Conservation (phyloP, 1,140 invertebrate species). For the Goniozus legneri region DNA sequence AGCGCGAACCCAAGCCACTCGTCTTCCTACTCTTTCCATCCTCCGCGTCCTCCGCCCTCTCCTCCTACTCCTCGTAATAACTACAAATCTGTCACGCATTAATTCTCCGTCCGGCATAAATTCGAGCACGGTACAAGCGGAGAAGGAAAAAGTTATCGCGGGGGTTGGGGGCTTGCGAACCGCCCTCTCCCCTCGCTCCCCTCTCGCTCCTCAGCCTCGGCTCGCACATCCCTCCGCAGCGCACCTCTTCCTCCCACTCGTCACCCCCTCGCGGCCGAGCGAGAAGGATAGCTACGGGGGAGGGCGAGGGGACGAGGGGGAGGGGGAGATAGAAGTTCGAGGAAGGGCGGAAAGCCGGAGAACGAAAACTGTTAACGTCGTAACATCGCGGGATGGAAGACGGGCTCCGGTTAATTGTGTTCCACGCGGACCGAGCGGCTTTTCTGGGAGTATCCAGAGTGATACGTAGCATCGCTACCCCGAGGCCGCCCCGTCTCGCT, state of each 20-base stretch:
- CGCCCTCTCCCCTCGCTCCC: constrained; percentile 8
- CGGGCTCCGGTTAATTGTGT: not conserved
- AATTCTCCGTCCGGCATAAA: constrained; percentile 54
- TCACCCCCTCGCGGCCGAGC: constrained; percentile 7
- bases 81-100: constrained; percentile 56
- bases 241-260: constrained; percentile 5
- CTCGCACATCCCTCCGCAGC: not conserved
- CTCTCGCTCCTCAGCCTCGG: constrained; percentile 4
- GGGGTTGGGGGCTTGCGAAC: constrained; percentile 14
- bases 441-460: not conserved
- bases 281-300: not conserved
- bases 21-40: constrained; percentile 40
- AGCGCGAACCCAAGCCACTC: constrained; percentile 35
- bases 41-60: constrained; percentile 8
- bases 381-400: constrained; percentile 13
- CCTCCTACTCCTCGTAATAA: constrained; percentile 45
- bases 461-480: not conserved
- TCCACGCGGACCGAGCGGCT: not conserved
- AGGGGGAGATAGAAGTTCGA: constrained; percentile 10
- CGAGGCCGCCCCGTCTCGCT: not conserved
- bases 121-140: constrained; percentile 43
- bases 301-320: not conserved
- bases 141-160: constrained; percentile 44
- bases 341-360: constrained; percentile 7
- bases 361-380: constrained; percentile 20